Base-by-base conservation (phyloP, 2,113 vertebrate genomes). In the Mirza zaza region DNA sequence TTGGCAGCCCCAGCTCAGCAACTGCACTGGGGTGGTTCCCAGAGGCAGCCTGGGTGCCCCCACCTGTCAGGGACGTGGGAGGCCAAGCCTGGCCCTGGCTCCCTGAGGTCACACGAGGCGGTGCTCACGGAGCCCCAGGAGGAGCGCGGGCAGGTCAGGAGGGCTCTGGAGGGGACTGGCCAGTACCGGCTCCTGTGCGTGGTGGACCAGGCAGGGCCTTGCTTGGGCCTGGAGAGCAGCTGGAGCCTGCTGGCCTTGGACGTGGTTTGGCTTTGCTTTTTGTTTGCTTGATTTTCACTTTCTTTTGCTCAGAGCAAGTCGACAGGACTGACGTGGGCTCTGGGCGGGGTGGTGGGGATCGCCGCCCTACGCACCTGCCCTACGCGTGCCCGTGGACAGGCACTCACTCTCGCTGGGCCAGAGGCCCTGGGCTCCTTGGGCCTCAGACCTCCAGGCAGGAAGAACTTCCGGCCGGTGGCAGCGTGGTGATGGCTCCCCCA, bases 321-420 rank as follows among this genome's bases (percentile, higher is more conserved):
- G 73, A 32, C 50, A 15, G 10, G 15, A 61, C 29, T 5, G 77
- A 45, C 8, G 6, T 8, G 45, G 27, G 13, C 81, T 21, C 9
- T 32, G 3, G 21, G 21, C 5, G 0, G 71, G 87, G 12, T 5
- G 27, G 20, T 6, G 29, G 73, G 12, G 17, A 4, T 20, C 5
- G 0, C 52, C 11, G 23, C 34, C 9, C 52, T 20, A 5, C 8
- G 21, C 6, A 5, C 8, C 34, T 2, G 1, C 1, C 18, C 36
- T 14, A 0, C 39, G 2, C 3, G 14, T 10, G 27, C 29, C 29
- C 6, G 57, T 77, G 68, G 36, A 13, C 3, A 70, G 32, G 29
- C 52, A 20, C 52, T 21, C 39, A 10, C 86, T 21, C 2, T 4
- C 20, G 5, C 86, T 15, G 32, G 29, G 15, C 59, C 57, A 50